Conservation (phyloP, 2,113 vertebrate genomes). For the Salvelinus sp. region DNA sequence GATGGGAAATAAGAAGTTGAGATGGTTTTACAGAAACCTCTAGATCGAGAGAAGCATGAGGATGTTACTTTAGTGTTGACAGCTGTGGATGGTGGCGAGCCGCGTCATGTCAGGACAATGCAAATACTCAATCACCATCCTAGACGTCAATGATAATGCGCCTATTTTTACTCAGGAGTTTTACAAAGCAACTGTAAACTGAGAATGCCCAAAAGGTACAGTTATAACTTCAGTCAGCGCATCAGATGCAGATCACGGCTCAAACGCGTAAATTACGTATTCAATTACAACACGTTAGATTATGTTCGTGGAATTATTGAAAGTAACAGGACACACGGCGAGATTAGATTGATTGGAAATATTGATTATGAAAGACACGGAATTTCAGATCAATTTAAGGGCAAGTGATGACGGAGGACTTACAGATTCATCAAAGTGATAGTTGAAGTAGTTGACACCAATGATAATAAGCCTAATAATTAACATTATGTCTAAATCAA, state of each 20-base stretch:
- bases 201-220: slow-evolving; percentile 57
- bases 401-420: slow-evolving; percentile 72
- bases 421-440: slow-evolving; percentile 59
- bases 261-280: slow-evolving; percentile 71
- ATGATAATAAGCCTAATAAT: slow-evolving; percentile 76
- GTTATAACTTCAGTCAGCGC: slow-evolving; percentile 59
- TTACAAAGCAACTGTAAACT: slow-evolving; percentile 58
- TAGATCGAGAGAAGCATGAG: slow-evolving; percentile 53
- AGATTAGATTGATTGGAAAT: slow-evolving; percentile 59
- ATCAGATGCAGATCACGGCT: slow-evolving; percentile 72
- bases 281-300: slow-evolving; percentile 57
- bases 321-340: slow-evolving; percentile 62
- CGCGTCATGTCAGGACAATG: slow-evolving; percentile 39
- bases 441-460: slow-evolving; percentile 71
- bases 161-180: slow-evolving; percentile 50
- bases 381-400: slow-evolving; percentile 64
- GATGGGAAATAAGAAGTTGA: slow-evolving; percentile 49
- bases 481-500: slow-evolving; percentile 60
- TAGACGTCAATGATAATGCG: slow-evolving; percentile 61
- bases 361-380: slow-evolving; percentile 71
- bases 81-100: slow-evolving; percentile 45
- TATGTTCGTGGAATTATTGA: slow-evolving; percentile 53
- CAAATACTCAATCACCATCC: slow-evolving; percentile 45
- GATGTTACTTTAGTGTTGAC: slow-evolving; percentile 42
- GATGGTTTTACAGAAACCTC: slow-evolving; percentile 40